Conservation (phyloP, 2,113 vertebrate species). For the Dicrurus megarhynchus region DNA sequence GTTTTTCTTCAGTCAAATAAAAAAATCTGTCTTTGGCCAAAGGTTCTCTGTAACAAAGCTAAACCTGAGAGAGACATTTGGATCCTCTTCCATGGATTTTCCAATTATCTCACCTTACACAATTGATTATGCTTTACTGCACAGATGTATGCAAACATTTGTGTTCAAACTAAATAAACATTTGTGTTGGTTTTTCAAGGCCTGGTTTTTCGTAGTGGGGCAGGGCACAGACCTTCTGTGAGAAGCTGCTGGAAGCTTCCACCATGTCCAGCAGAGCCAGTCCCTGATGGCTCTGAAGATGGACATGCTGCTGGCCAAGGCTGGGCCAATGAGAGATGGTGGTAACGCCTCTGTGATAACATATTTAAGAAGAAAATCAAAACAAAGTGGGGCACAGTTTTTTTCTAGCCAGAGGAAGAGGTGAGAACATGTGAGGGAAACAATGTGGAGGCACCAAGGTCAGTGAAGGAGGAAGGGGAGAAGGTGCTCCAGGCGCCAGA, state of each 20-base stretch:
- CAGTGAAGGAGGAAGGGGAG: background rate
- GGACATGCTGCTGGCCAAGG: background rate
- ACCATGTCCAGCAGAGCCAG: background rate
- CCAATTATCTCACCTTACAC: background rate
- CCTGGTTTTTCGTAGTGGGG: background rate
- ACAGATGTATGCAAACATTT: background rate
- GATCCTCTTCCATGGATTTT: background rate
- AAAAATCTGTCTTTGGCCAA: background rate
- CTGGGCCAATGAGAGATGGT: background rate
- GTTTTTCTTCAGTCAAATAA: background rate
- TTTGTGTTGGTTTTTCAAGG: background rate
- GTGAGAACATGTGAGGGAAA: background rate
- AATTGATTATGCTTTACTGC: background rate
- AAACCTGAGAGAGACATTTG: background rate
- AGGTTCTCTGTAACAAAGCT: background rate
- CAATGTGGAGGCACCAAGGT: background rate
- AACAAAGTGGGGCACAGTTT: background rate
- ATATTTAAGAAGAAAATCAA: background rate
- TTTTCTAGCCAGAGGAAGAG: background rate
- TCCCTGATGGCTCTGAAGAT: background rate
- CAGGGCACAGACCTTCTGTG: background rate
- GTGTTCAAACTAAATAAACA: background rate
- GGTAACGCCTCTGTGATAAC: background rate
- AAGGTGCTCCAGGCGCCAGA: background rate
- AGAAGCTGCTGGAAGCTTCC: background rate